Base-by-base conservation (phyloP, 2,113 vertebrate genomes). In the Semnopithecus entellus region DNA sequence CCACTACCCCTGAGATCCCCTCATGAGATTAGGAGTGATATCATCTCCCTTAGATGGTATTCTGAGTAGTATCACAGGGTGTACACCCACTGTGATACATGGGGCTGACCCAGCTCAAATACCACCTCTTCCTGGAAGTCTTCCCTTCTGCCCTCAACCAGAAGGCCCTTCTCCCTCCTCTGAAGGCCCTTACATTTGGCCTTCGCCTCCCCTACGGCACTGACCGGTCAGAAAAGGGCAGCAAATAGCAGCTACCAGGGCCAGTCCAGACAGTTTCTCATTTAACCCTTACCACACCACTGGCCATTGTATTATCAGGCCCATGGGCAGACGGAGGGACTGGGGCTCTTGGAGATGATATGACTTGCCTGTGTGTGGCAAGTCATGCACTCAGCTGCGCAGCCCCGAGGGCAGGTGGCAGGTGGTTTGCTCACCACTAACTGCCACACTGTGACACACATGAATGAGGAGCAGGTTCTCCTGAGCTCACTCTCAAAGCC, bases 61-160 rank as follows among this genome's bases (percentile, higher is more conserved):
- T 13, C 13, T 0, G 48, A 50, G 48, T 50, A 50, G 13, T 50
- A 50, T 14, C 48, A 50, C 48, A 50, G 48, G 48, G 48, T 50
- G 48, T 50, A 50, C 48, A 14, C 13, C 48, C 48, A 50, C 48
- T 50, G 48, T 55, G 18, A 55, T 55, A 55, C 18, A 1, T 50
- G 59, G n/a, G n/a, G 48, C n/a, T 13, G 25, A 25, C 66, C 18
- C 50, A 81, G 76, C n/a, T 78, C 66, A 84, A 92, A 91, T 12
- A 12, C 38, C 66, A 90, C 95, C 94, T 89, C 91, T 82, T 96
- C 87, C 92, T 61, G 88, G 82, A 96, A 93, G 81, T 32, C 86
- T 52, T 80, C 92, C 72, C n/a, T 68, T 40, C 35, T 40, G 17
- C 20, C 35, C 30, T 50, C 25, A 75, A 22, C 32, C 79, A 43